Conservation (phyloP, 2,888 invertebrate genomes). For the Agrochola macilenta region DNA sequence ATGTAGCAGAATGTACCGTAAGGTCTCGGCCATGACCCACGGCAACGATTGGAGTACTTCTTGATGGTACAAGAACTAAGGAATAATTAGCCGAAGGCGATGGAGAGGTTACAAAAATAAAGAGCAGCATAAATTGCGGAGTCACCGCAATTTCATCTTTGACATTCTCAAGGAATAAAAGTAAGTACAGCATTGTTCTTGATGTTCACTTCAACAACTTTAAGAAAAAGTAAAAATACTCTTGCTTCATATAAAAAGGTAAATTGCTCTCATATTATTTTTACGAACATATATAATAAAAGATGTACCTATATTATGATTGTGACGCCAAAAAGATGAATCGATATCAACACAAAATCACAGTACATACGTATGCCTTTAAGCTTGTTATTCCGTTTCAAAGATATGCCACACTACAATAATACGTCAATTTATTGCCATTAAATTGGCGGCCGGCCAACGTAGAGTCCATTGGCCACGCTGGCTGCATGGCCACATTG, state of each 20-base stretch:
- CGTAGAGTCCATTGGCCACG: constrained; percentile 51
- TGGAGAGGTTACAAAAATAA: neutral
- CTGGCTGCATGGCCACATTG: constrained; percentile 29
- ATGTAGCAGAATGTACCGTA: neutral
- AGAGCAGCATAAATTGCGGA: neutral
- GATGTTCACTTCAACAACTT: neutral
- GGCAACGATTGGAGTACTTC: neutral
- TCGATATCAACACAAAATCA: constrained; percentile 8
- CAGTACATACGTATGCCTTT: neutral
- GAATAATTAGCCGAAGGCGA: neutral
- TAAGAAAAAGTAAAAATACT: neutral
- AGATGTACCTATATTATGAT: neutral
- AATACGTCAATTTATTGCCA: constrained; percentile 56
- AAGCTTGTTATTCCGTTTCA: constrained; percentile 17
- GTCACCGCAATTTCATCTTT: neutral
- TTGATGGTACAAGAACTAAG: neutral
- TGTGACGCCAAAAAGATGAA: neutral
- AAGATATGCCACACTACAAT: constrained; percentile 35
- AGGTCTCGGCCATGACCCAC: neutral
- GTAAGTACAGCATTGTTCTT: neutral
- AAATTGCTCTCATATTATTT: neutral
- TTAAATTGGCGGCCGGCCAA: constrained; percentile 54
- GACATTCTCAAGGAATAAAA: neutral
- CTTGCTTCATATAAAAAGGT: neutral
- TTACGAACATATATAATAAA: neutral